Evolutionary conservation across 2,797 vertebrate species (phyloP).

Genomic region (Danio choprae): DNA sequence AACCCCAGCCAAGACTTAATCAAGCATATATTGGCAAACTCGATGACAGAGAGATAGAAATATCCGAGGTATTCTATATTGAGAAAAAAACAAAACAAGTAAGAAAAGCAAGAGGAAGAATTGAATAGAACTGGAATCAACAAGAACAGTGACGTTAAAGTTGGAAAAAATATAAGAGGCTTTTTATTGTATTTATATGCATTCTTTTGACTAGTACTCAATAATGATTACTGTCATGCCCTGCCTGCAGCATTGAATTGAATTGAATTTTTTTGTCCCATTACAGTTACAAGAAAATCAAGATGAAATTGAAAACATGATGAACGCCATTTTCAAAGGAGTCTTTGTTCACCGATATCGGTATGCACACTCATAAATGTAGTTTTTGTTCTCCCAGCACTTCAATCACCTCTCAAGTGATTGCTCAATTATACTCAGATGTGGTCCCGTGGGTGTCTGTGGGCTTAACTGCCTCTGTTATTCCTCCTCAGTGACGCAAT

Average conservation of each 20-base stretch:
- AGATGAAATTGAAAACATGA: conserved; percentile 99
- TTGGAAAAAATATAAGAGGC: not conserved
- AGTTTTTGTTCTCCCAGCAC: conserved; percentile 3
- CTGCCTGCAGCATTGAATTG: not conserved
- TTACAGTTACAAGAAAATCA: conserved; percentile 99
- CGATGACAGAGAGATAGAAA: not conserved
- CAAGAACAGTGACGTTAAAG: not conserved
- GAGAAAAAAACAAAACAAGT: no score
- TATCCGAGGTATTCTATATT: not conserved
- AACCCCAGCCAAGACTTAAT: not conserved
- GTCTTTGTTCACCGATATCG: conserved; percentile 99
- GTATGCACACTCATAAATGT: conserved; percentile 76
- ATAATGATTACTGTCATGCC: not conserved
- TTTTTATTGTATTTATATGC: not conserved
- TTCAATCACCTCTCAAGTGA: not conserved
- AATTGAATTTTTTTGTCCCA: not conserved
- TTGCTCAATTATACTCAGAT: not conserved
- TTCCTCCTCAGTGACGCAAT: conserved; percentile 86
- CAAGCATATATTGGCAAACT: not conserved
- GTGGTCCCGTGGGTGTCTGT: not conserved
- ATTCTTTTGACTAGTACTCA: not conserved
- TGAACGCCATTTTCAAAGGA: conserved; percentile 99
- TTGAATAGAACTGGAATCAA: no score
- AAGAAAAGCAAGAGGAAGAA: not conserved
- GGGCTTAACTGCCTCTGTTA: conserved; percentile 9